Evolutionary conservation across 2,888 invertebrate species (phyloP).

Genomic region (Bombyx huttoni): DNA sequence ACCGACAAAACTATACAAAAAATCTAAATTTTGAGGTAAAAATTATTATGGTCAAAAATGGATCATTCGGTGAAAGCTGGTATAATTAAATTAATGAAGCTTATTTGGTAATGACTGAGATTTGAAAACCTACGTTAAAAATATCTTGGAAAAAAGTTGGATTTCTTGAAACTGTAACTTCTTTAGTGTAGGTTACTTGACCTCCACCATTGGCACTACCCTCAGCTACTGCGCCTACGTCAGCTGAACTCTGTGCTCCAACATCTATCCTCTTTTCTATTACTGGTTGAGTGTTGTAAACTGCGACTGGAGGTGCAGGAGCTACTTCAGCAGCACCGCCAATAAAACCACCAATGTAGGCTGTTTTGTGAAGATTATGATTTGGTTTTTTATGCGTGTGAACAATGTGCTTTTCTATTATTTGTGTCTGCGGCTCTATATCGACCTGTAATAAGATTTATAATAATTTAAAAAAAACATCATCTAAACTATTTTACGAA

Average conservation of each 20-base stretch:
- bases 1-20: too few relatives aligned
- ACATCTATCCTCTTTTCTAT: slow-evolving; percentile 46
- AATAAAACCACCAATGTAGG: slow-evolving; percentile 42
- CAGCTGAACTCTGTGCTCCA: slow-evolving; percentile 24
- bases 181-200: slow-evolving; percentile 32
- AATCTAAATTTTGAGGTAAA: too few relatives aligned
- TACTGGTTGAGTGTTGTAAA: slow-evolving; percentile 19
- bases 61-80: too few relatives aligned
- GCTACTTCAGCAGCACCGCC: slow-evolving; percentile 24
- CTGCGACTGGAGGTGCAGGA: slow-evolving; percentile 12
- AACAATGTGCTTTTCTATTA: slow-evolving; percentile 36
- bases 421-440: slow-evolving; percentile 27
- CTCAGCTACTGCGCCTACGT: slow-evolving; percentile 16
- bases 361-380: slow-evolving; percentile 37
- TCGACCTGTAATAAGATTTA: slow-evolving; percentile 29
- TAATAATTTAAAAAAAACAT: too few relatives aligned
- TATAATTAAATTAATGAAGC: not conserved
- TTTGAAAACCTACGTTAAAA: slow-evolving; percentile 71
- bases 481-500: too few relatives aligned
- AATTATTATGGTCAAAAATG: too few relatives aligned
- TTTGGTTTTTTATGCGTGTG: slow-evolving; percentile 42
- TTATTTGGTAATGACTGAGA: not conserved
- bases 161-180: slow-evolving; percentile 35
- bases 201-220: slow-evolving; percentile 11
- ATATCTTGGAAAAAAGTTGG: slow-evolving; percentile 73